Conservation (phyloP, 2,888 invertebrate genomes). For the Hirtodrosophila alboralis region DNA sequence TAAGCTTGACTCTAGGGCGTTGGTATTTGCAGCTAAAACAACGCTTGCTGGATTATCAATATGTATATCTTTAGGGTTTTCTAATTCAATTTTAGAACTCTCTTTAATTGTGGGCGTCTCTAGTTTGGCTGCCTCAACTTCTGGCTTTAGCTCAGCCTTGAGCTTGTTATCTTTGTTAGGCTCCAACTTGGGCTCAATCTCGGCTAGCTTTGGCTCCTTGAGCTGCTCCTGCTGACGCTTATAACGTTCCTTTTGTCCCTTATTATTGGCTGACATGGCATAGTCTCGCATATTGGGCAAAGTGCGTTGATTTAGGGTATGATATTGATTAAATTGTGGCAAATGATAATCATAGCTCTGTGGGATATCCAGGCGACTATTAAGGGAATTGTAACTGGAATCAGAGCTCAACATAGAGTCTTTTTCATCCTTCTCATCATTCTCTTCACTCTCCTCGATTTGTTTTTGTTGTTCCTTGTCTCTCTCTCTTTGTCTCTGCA, state of each 20-base stretch:
- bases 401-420: not conserved
- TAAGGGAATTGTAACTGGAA: not conserved
- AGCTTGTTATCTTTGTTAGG: no score
- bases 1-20: not conserved
- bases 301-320: slow-evolving; percentile 23
- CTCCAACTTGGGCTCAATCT: not conserved
- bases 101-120: not conserved
- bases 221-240: slow-evolving; percentile 35
- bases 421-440: slow-evolving; percentile 1
- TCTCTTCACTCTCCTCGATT: not conserved
- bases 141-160: not conserved
- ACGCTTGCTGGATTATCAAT: not conserved
- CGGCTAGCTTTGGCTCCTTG: not conserved
- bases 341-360: slow-evolving; percentile 52
- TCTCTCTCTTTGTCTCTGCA: slow-evolving; percentile 31
- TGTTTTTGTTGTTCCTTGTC: slow-evolving; percentile 17
- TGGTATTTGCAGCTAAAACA: not conserved
- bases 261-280: slow-evolving; percentile 32
- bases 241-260: slow-evolving; percentile 25
- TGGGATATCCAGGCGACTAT: slow-evolving; percentile 35
- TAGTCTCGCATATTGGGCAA: slow-evolving; percentile 40
- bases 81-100: not conserved
- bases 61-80: not conserved
- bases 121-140: not conserved
- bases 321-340: slow-evolving; percentile 41